These are phyloP conservation scores for Lysiphlebus fabarum DNA, from an alignment of 1,140 invertebrate genomes.

Conservation along the genomic window DNA sequence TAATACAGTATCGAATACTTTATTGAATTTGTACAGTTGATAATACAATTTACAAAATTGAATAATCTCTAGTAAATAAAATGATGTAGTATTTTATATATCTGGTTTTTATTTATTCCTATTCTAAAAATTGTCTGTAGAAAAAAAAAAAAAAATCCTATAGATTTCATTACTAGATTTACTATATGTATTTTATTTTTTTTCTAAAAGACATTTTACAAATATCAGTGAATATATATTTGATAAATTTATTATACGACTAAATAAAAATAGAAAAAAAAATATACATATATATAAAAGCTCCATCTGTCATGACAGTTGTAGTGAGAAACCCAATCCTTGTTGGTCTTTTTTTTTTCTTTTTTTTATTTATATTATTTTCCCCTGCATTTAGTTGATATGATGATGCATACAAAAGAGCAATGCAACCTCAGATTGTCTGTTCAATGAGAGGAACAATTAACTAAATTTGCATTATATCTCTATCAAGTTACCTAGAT, in stretches of 20 bases:
- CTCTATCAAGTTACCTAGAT: conserved; percentile 56
- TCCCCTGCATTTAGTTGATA: conserved; percentile 12
- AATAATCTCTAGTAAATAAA: conserved; percentile 45
- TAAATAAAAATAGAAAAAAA: too few relatives aligned
- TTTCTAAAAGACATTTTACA: too few relatives aligned
- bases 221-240: too few relatives aligned
- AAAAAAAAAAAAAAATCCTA: neutral
- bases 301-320: too few relatives aligned
- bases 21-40: conserved; percentile 52
- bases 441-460: conserved; percentile 44
- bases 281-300: too few relatives aligned
- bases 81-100: conserved; percentile 33
- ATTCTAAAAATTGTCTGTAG: neutral
- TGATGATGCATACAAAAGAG: conserved; percentile 14
- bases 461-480: conserved; percentile 56
- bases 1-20: conserved; percentile 45
- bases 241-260: too few relatives aligned
- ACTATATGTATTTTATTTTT: neutral
- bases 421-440: conserved; percentile 14
- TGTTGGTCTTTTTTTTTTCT: conserved; percentile 18
- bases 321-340: conserved; percentile 17
- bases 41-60: conserved; percentile 52
- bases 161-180: too few relatives aligned
- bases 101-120: conserved; percentile 10
- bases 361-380: too few relatives aligned